Base-by-base conservation (phyloP, 30 jellyfish, hydroid and myxozoan species). In the Hydractinia echinata region DNA sequence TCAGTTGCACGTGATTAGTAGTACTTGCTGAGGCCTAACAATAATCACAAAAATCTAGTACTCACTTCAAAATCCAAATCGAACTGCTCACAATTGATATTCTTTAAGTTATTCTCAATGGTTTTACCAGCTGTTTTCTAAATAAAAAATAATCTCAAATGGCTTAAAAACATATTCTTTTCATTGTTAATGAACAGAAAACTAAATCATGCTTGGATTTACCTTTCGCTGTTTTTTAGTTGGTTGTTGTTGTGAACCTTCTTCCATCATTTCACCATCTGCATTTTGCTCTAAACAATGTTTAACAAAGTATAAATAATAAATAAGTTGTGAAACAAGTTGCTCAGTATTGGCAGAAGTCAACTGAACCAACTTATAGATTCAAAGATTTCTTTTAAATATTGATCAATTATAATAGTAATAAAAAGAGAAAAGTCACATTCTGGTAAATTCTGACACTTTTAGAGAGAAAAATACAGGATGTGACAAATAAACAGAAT, bases 1-100 rank as follows among this genome's bases (percentile, higher is more conserved):
- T 30, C 44, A 30, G 44, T 30, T 30, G 44, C 44, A 30, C 44
- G 2, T 30, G 44, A 30, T 30, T 30, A 30, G 44, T 0, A 30
- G 44, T 30, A 30, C 44, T 30, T 30, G 44, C 44, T 30, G 44
- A 30, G 44, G n/a, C n/a, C n/a, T n/a, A n/a, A n/a, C n/a, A n/a
- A n/a, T n/a, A n/a, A n/a, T 30, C 44, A 30, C 44, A 30, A 0
- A 51, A 76, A 49, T 19, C 10, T 49, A 4, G 19, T 7, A 10
- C 5, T 72, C 79, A 86, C 97, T 96, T 91, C 97, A 70, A 85
- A 91, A 20, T 94, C 95, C 61, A 86, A 55, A 39, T 91, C 97
- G 82, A 81, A 83, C 51, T 81, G 73, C 16, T 91, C 97, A 55
- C 96, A 86, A 82, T 91, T 91, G 11, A 91, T 58, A 48, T 88